Evolutionary conservation across 2,888 invertebrate genomes (phyloP).

Genomic region (Eupithecia abbreviata): DNA sequence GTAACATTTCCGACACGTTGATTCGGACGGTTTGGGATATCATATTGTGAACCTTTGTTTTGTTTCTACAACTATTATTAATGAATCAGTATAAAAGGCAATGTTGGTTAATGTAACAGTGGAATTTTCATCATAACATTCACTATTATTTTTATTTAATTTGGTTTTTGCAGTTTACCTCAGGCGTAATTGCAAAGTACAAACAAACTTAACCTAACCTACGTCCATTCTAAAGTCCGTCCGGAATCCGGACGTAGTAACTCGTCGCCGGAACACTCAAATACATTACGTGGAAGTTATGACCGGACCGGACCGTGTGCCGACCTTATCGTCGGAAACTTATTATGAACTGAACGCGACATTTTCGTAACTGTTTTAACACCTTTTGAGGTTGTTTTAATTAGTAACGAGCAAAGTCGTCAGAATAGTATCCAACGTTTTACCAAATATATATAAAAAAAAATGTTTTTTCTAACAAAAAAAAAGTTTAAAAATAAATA

Average conservation of each 20-base stretch:
- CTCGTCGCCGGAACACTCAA: slow-evolving; percentile 53
- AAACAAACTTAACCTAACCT: slow-evolving; percentile 6
- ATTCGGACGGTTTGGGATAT: slow-evolving; percentile 38
- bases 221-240: slow-evolving; percentile 21
- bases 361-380: slow-evolving; percentile 32
- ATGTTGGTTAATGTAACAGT: not conserved
- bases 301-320: slow-evolving; percentile 32
- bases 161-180: not conserved
- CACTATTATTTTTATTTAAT: no score
- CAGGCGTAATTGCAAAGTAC: slow-evolving; percentile 2
- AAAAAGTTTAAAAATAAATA: no score
- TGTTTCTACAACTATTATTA: slow-evolving; percentile 12
- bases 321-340: slow-evolving; percentile 33
- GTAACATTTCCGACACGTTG: slow-evolving; percentile 52
- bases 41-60: slow-evolving; percentile 40
- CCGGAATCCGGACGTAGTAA: slow-evolving; percentile 51
- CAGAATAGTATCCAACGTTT: not conserved
- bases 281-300: slow-evolving; percentile 54
- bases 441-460: no score
- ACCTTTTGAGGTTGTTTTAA: slow-evolving; percentile 28
- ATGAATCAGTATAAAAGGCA: not conserved
- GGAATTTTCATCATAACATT: no score
- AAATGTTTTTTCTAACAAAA: no score
- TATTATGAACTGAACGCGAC: slow-evolving; percentile 33
- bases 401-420: not conserved